phyloP scores from a whole-genome alignment of 53 echinoderm and acorn worm genomes.

The Mesocentrotus franciscanus region DNA sequence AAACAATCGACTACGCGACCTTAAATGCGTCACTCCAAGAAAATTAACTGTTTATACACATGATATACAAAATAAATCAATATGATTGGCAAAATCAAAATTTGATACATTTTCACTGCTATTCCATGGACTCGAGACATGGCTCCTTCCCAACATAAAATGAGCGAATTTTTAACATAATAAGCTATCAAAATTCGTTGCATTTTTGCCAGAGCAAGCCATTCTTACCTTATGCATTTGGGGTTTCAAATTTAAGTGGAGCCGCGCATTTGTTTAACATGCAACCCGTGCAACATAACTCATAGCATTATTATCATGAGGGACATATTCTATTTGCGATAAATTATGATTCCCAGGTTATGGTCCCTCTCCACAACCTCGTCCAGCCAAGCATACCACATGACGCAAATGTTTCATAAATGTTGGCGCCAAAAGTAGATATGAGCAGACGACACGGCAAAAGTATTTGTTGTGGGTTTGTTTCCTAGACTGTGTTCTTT shows the following conservation, averaged over 20 bases:
- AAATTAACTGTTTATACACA: neutral
- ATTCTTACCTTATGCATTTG: neutral
- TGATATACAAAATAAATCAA: neutral
- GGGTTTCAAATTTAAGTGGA: neutral
- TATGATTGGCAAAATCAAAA: neutral
- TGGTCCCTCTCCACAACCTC: neutral
- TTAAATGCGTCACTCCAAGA: neutral
- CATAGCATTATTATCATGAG: neutral
- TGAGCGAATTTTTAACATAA: too few relatives aligned
- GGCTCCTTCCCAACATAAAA: too few relatives aligned
- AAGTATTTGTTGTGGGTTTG: neutral
- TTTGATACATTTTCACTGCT: neutral
- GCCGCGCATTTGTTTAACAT: neutral
- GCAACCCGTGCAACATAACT: slow-evolving; percentile 18
- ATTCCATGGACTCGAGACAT: too few relatives aligned
- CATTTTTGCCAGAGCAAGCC: too few relatives aligned
- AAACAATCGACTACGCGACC: neutral
- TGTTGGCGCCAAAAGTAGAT: neutral
- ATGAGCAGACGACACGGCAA: neutral
- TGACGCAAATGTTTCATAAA: slow-evolving; percentile 12
- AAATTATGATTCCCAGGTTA: neutral
- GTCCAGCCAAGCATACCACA: neutral
- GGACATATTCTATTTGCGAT: neutral
- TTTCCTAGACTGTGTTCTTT: too few relatives aligned
- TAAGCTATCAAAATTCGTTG: too few relatives aligned